Base-by-base conservation (phyloP, 2,888 invertebrate species). In the Seira musarum region DNA sequence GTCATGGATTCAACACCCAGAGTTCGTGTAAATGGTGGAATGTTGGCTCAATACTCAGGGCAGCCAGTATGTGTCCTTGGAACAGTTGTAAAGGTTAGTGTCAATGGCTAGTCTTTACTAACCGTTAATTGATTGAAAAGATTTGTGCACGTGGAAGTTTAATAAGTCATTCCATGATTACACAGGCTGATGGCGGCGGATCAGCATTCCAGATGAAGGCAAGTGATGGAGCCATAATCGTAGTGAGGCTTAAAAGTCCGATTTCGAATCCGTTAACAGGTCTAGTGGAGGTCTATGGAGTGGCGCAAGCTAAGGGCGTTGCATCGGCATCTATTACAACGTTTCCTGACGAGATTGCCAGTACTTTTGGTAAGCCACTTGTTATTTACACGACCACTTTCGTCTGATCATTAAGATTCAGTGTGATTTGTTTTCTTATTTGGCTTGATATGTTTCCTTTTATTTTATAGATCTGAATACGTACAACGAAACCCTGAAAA, bases 111-210 rank as follows among this genome's bases (percentile, higher is more conserved):
- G 17, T 35, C 21, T 13, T 17, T 40, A 17, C 6, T 2, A 5
- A 10, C 24, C 6, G 10, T 60, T n/a, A n/a, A 60, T 13, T 15
- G 60, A n/a, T 60, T 60, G 17, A 60, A 5, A 60, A 6, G 40
- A 21, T 67, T 67, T 0, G 21, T 49, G 30, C n/a, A n/a, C n/a
- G 10, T 60, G 8, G 60, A 17, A 17, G 15, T 60, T 17, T 60
- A 17, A 15, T 60, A 8, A 13, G 70, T 64, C 40, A 61, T 5
- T 67, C 21, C 35, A n/a, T n/a, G n/a, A n/a, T n/a, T 78, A 25
- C 71, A 1, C 30, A 85, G 85, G 83, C 85, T 64, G 85, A 85
- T 65, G 85, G 84, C 10, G 83, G 83, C 35, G 85, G 85, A 19
- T 76, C 80, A 0, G 81, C 85, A 24, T 85, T 85, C 75, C 84